Percentiles rank a stretch among this genome's conserved stretches.
phyloP scores from a whole-genome alignment of 2,888 invertebrate species.

The Melipona beecheii region DNA sequence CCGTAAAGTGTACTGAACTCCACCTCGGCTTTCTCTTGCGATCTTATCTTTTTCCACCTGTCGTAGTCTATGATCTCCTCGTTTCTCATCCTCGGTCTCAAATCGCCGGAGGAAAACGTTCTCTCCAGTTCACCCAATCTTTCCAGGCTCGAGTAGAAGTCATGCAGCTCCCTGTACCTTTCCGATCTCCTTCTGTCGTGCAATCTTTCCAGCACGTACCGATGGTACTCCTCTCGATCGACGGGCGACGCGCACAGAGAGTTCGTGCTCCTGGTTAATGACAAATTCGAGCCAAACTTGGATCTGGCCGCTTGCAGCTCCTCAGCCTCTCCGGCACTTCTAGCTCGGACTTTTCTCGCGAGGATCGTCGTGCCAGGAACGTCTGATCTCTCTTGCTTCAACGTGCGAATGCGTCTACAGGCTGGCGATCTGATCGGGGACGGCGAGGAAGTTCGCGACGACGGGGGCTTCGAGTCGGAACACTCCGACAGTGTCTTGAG shows the following conservation, averaged over 20 bases:
- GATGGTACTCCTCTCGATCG: conserved; percentile 88
- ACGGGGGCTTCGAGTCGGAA: conserved; percentile 61
- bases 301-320: conserved; percentile 62
- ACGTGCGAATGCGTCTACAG: conserved; percentile 87
- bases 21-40: conserved; percentile 92
- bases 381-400: conserved; percentile 76
- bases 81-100: conserved; percentile 90
- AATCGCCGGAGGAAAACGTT: conserved; percentile 89
- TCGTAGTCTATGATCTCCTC: conserved; percentile 95
- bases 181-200: conserved; percentile 90
- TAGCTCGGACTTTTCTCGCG: conserved; percentile 86
- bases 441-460: conserved; percentile 85
- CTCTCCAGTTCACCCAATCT: conserved; percentile 93
- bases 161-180: conserved; percentile 92
- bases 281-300: conserved; percentile 74
- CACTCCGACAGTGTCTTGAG: conserved; percentile 83
- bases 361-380: conserved; percentile 67
- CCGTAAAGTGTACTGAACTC: conserved; percentile 91
- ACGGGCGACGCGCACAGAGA: conserved; percentile 83
- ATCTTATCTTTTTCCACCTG: conserved; percentile 92
- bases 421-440: conserved; percentile 88
- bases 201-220: conserved; percentile 88
- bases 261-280: conserved; percentile 83
- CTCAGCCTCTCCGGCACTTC: conserved; percentile 88
- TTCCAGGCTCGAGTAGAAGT: conserved; percentile 94